Percentiles rank a stretch among this genome's conserved stretches.
These are phyloP conservation scores for Anadara kagoshimensis DNA, from an alignment of 1,140 invertebrate species.

Conservation along the genomic window DNA sequence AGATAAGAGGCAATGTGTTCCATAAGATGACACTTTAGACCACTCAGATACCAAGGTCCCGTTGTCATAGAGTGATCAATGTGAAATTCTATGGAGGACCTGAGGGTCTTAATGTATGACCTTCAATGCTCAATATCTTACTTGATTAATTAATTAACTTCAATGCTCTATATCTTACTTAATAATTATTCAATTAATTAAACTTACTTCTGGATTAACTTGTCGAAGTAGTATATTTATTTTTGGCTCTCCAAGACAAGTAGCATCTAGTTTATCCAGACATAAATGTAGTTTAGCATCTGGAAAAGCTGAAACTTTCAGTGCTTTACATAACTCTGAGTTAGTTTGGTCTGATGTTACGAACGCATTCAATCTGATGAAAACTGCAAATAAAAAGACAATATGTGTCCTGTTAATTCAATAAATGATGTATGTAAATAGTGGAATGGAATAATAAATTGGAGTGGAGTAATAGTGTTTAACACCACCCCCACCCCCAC, in stretches of 20 bases:
- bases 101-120: no score
- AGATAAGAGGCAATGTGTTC: no score
- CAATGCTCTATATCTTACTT: no score
- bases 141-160: no score
- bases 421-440: not conserved
- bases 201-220: constrained; percentile 56
- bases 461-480: no score
- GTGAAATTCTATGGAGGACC: no score
- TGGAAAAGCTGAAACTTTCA: constrained; percentile 62
- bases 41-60: no score
- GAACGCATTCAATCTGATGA: constrained; percentile 66
- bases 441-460: not conserved
- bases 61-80: no score
- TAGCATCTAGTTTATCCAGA: constrained; percentile 63
- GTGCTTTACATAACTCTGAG: constrained; percentile 66
- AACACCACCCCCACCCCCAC: no score
- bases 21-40: no score
- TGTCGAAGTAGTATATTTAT: constrained; percentile 62
- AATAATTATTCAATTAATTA: no score
- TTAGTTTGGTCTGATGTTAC: constrained; percentile 60
- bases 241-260: constrained; percentile 60
- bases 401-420: not conserved
- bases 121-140: no score
- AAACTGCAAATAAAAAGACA: constrained; percentile 45
- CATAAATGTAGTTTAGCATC: constrained; percentile 57